Base-by-base conservation (phyloP, 2,797 vertebrate species). In the Sorex maritimensis region DNA sequence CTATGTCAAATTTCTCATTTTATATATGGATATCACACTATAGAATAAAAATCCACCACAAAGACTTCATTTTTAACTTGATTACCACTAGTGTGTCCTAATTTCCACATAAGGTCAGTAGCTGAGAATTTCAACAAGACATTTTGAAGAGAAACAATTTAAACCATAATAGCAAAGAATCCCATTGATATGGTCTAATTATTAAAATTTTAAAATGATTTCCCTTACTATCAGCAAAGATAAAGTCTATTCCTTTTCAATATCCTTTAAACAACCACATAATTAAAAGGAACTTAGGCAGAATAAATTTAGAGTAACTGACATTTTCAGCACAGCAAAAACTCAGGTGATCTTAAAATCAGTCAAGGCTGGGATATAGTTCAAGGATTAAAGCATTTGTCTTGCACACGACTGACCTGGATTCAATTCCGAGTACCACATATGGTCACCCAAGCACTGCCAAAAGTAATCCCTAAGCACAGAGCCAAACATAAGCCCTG, bases 211-310 rank as follows among this genome's bases (percentile, higher is more conserved):
- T 77, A 71, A 17, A 58, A 73, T n/a, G 68, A 68, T 88, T 86
- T 84, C 63, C 72, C n/a, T 65, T 44, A 74, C 49, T 44, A 44
- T 30, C n/a, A 87, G 11, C 58, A 86, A 92, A 82, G 38, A 72
- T 26, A n/a, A 0, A 83, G 28, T 0, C 12, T 46, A 63, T 12
- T 0, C 78, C 58, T 87, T 90, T 84, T 92, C 65, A 94, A 21
- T 74, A 89, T 88, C 78, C 55, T 74, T 75, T 61, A 88, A 38
- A 90, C 21, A 88, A 73, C 19, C 72, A 26, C 72, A 5, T 80
- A 86, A 81, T 81, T 91, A 41, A 91, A 88, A 21, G 3, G 14
- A 94, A 94, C 85, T 87, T n/a, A 91, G 81, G n/a, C 15, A 90
- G 58, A 77, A n/a, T 85, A 72, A 73, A 44, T 85, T 69, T 72